Conservation (phyloP, 2,797 vertebrate species). For the Enteromius fasciolatus region DNA sequence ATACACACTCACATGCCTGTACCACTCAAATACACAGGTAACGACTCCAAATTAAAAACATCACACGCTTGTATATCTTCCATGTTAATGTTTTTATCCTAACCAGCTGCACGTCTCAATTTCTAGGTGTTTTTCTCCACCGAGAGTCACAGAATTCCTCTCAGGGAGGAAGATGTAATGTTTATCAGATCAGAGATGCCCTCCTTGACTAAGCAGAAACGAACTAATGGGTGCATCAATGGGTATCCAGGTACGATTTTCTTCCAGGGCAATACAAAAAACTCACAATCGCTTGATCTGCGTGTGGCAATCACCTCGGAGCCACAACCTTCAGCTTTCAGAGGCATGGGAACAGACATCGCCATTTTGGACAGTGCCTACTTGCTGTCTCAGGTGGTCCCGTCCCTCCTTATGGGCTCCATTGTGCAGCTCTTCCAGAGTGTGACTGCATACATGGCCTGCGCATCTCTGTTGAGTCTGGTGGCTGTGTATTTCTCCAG, state of each 20-base stretch:
- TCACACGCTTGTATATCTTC: not conserved
- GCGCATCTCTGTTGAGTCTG: constrained; percentile 76
- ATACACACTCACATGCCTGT: constrained; percentile 84
- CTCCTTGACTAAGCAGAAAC: constrained; percentile 62
- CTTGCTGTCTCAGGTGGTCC: constrained; percentile 85
- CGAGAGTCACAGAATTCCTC: constrained; percentile 62
- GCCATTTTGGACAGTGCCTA: constrained; percentile 88
- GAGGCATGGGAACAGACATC: constrained; percentile 86
- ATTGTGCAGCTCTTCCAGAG: constrained; percentile 84
- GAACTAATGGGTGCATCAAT: constrained; percentile 45
- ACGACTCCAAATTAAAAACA: not conserved
- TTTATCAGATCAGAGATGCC: constrained; percentile 30
- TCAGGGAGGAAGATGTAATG: not conserved
- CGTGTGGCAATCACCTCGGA: constrained; percentile 63
- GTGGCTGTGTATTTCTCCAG: constrained; percentile 83
- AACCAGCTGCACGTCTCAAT: not conserved
- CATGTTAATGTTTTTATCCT: not conserved
- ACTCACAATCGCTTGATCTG: constrained; percentile 58
- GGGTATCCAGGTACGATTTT: constrained; percentile 57
- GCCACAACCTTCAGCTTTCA: constrained; percentile 43
- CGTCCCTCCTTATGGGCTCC: constrained; percentile 82
- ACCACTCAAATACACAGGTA: constrained; percentile 85
- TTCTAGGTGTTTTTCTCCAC: constrained; percentile 80
- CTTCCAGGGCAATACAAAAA: accelerated
- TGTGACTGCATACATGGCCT: constrained; percentile 82